A percentile compares a stretch with the other conserved stretches of the same genome.
Conservation (phyloP, 2,113 vertebrate genomes). For the Phaethon lepturus region DNA sequence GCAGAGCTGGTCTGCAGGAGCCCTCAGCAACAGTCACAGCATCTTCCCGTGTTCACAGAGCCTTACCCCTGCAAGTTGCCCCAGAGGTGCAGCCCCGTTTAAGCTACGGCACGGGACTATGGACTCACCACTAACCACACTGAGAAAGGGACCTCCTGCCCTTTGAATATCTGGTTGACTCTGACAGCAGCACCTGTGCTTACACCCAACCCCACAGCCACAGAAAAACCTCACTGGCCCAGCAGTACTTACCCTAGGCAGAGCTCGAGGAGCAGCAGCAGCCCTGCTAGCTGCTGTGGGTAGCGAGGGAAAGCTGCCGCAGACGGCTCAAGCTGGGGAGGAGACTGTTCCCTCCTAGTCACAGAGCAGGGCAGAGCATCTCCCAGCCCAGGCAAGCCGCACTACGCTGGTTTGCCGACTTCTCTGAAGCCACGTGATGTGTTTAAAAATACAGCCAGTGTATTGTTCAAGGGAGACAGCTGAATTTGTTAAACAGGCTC, state of each 20-base stretch:
- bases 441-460: constrained; percentile 56
- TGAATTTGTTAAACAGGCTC: constrained; percentile 57
- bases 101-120: rapidly evolving
- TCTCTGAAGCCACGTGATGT: constrained; percentile 45
- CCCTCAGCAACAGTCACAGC: not conserved
- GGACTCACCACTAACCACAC: not conserved
- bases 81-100: not conserved
- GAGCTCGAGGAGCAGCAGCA: not conserved
- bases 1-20: not conserved
- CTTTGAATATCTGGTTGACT: not conserved
- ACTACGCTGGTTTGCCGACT: constrained; percentile 10
- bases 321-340: rapidly evolving
- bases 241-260: not conserved
- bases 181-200: not conserved
- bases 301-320: rapidly evolving
- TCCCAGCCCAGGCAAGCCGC: constrained; percentile 6
- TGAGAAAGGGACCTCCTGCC: not conserved
- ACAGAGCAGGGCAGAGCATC: constrained; percentile 5
- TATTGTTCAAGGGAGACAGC: constrained; percentile 62
- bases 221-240: not conserved
- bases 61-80: rapidly evolving
- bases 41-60: not conserved
- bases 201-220: not conserved
- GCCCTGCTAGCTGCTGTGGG: not conserved
- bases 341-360: not conserved